Evolutionary conservation across 2,797 vertebrate species (phyloP), one percentile per base, ranked within the genome.

Genomic region (Chromis chromis): DNA sequence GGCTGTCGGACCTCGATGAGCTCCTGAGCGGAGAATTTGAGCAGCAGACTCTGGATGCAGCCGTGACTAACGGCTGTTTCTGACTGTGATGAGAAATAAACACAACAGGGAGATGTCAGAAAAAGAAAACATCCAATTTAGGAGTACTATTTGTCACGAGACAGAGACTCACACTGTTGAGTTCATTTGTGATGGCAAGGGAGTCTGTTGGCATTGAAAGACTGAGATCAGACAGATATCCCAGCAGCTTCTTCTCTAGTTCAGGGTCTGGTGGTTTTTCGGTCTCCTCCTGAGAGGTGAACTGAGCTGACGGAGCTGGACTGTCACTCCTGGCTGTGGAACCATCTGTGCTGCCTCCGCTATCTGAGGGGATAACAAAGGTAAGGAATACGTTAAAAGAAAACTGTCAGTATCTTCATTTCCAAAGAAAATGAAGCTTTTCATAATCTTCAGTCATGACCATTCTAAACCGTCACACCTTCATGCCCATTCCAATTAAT

Each of bases 21-120:
- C 81, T 98, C 97, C 86, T 98, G 97, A 64, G 97, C 97, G 0
- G 97, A 96, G 88, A 98, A 98, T 63, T 98, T 98, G 52, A 97
- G 95, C 61, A 98, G 92, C 24, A 98, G 94, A 77, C 96, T 97
- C 86, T 96, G 96, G 82, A 98, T 97, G 65, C 94, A 95, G 21
- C 91, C 86, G 14, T 96, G 96, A 58, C 92, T 94, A 22, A 95
- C 94, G 4, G 94, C 89, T 28, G 94, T 84, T 72, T 96, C 95
- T n/a, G 95, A 91, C 96, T 97, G 88, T 16, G 17, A 42, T 0
- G 27, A 64, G 16, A 59, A 58, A 62, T 16, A 59, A 58, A 21
- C 19, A 36, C 2, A 52, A 52, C 3, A 0, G 6, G 16, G 6
- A 11, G 4, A 40, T 3, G 11, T 28, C 16, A 62, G n/a, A 49